Evolutionary conservation across 2,888 invertebrate species (phyloP), one percentile per base, ranked within the genome.

Genomic region (Meloe dianella): DNA sequence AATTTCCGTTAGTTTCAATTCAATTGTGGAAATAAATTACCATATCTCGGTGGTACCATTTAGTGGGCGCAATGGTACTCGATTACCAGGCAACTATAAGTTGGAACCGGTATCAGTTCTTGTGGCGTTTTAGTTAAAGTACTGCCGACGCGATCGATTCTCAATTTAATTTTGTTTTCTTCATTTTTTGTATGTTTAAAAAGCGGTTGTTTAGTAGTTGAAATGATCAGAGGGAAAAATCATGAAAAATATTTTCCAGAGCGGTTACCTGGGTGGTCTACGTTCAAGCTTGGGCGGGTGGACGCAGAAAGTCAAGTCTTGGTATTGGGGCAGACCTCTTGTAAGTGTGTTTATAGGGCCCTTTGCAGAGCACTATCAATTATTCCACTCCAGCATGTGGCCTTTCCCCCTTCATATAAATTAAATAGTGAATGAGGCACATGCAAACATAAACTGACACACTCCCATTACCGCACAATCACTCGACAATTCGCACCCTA

Each of bases 251-350:
- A 54, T 54, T 80, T 84, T 92, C 88, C 92, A 93, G 93, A 91
- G 91, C 89, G 92, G 93, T 88, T 93, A 93, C 91, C 91, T 93
- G 88, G 94, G 93, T 89, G 94, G 94, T 88, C 92, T 94, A 89
- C 92, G 93, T 88, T 92, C 93, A 88, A 94, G 94, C 90, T 92
- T 95, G 89, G 94, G 94, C 90, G 94, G 94, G 90, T 93, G 94
- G 91, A 95, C 95, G 89, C 94, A 94, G 91, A 94, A 93, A 91
- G 94, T 94, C 89, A 94, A 94, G 90, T 94, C 94, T 89, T 95
- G 95, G 94, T 95, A 95, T 92, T 94, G 94, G 94, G 95, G 94
- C 89, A 91, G 94, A 91, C 94, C 94, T 92, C 93, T 94, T 90
- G 94, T 94, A 94, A 94, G 94, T 94, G 76, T 75, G 77, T 76